These are phyloP conservation scores for Sphaerophoria taeniata DNA, from an alignment of 2,888 invertebrate genomes.

Conservation along the genomic window DNA sequence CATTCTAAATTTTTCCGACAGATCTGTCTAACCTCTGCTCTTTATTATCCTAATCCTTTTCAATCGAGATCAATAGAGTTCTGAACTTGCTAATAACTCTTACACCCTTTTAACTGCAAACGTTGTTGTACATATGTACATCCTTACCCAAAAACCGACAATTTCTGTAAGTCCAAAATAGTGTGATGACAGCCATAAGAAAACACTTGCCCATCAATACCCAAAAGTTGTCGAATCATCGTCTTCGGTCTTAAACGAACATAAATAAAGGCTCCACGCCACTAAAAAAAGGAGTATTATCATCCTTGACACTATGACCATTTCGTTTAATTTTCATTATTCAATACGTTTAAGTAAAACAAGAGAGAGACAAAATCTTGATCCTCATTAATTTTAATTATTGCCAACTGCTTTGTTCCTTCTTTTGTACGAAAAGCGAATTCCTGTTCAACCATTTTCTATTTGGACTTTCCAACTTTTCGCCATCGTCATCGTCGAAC, in stretches of 20 bases:
- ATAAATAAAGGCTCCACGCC: too few relatives aligned
- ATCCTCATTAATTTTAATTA: slow-evolving; percentile 67
- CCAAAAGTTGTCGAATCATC: not conserved
- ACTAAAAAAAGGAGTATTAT: not conserved
- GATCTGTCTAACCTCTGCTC: too few relatives aligned
- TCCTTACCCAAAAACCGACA: not conserved
- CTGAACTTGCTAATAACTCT: too few relatives aligned
- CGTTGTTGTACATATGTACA: too few relatives aligned
- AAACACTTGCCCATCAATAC: not conserved
- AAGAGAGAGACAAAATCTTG: slow-evolving; percentile 46
- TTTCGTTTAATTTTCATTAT: slow-evolving; percentile 44
- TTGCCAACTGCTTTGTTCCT: slow-evolving; percentile 45
- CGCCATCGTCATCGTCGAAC: not conserved
- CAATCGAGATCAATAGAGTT: too few relatives aligned
- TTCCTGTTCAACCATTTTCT: slow-evolving; percentile 15
- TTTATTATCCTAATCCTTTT: too few relatives aligned
- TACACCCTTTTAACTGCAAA: too few relatives aligned
- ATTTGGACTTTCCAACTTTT: slow-evolving; percentile 9
- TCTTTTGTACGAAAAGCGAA: slow-evolving; percentile 6
- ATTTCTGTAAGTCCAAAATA: not conserved
- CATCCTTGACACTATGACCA: slow-evolving; percentile 38
- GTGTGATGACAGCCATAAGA: slow-evolving; percentile 12
- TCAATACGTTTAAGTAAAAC: slow-evolving; percentile 56
- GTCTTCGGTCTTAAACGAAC: not conserved
- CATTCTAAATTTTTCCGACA: too few relatives aligned